Percentiles rank a stretch among this genome's conserved stretches.
Evolutionary conservation across 2,888 invertebrate species (phyloP).

Genomic region (Ctena decussata): DNA sequence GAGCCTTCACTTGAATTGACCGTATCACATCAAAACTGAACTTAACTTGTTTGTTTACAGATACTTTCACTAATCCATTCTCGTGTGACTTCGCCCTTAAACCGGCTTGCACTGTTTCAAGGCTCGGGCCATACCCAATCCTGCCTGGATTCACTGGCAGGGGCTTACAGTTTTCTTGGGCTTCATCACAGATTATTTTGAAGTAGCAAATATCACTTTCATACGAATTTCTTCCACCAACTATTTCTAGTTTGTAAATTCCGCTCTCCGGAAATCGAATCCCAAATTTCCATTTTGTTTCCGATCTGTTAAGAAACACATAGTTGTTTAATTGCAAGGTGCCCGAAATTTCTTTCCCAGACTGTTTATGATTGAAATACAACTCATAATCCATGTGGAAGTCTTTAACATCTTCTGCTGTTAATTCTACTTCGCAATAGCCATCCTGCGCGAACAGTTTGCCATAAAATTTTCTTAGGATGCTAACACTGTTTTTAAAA

Average conservation of each 20-base stretch:
- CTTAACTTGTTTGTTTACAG: constrained; percentile 32
- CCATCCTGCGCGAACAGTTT: constrained; percentile 40
- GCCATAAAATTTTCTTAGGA: constrained; percentile 42
- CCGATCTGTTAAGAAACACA: constrained; percentile 58
- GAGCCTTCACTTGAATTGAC: constrained; percentile 44
- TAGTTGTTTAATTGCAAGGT: constrained; percentile 64
- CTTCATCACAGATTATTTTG: constrained; percentile 62
- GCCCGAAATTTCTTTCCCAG: constrained; percentile 52
- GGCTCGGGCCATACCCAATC: constrained; percentile 67
- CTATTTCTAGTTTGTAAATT: constrained; percentile 62
- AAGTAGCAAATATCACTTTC: constrained; percentile 58
- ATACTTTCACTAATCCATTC: constrained; percentile 52
- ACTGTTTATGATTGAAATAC: constrained; percentile 66
- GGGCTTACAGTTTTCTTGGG: constrained; percentile 57
- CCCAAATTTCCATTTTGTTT: constrained; percentile 54
- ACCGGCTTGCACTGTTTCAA: constrained; percentile 55
- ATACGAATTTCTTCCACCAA: constrained; percentile 40
- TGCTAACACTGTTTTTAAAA: constrained; percentile 38
- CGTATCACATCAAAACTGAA: constrained; percentile 58
- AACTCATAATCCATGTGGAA: constrained; percentile 60
- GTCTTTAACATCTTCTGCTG: constrained; percentile 25
- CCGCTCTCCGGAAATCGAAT: constrained; percentile 67
- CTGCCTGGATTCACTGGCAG: constrained; percentile 62
- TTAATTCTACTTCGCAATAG: constrained; percentile 40
- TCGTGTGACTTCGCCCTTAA: constrained; percentile 55